phyloP scores from a whole-genome alignment of 2,113 vertebrate species.

The Beaufortia kweichowensis region DNA sequence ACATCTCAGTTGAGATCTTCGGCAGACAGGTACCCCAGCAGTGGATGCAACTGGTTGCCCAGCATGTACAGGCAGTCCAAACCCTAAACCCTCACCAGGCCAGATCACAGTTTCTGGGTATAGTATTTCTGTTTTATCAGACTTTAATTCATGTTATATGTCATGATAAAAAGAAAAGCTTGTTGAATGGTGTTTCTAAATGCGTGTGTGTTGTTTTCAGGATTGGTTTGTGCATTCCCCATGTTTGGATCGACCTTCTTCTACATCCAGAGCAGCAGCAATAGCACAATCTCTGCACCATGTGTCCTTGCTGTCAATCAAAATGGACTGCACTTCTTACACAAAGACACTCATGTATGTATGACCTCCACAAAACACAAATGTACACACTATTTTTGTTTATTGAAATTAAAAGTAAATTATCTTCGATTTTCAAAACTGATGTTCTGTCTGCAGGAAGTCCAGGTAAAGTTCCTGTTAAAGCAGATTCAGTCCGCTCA shows the following conservation, averaged over 20 bases:
- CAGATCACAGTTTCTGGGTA: slow-evolving; percentile 84
- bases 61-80: slow-evolving; percentile 86
- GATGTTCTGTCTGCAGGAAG: slow-evolving; percentile 77
- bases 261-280: slow-evolving; percentile 86
- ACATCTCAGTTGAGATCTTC: slow-evolving; percentile 85
- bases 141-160: neutral
- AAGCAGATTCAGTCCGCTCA: slow-evolving; percentile 88
- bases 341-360: slow-evolving; percentile 82
- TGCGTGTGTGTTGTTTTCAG: slow-evolving; percentile 65
- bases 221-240: slow-evolving; percentile 81
- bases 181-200: slow-evolving; percentile 18
- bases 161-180: neutral
- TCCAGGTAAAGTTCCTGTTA: slow-evolving; percentile 80
- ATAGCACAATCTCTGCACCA: slow-evolving; percentile 71
- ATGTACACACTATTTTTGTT: neutral
- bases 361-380: neutral
- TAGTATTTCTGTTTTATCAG: slow-evolving; percentile 50
- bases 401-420: neutral
- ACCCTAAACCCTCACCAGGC: slow-evolving; percentile 84
- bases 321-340: slow-evolving; percentile 84
- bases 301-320: slow-evolving; percentile 86
- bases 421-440: slow-evolving; percentile 47
- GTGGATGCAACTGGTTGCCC: slow-evolving; percentile 86
- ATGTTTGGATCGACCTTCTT: slow-evolving; percentile 89
- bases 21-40: slow-evolving; percentile 77